Conservation (phyloP, 2,888 invertebrate genomes). For the Iphiclides podalirius region DNA sequence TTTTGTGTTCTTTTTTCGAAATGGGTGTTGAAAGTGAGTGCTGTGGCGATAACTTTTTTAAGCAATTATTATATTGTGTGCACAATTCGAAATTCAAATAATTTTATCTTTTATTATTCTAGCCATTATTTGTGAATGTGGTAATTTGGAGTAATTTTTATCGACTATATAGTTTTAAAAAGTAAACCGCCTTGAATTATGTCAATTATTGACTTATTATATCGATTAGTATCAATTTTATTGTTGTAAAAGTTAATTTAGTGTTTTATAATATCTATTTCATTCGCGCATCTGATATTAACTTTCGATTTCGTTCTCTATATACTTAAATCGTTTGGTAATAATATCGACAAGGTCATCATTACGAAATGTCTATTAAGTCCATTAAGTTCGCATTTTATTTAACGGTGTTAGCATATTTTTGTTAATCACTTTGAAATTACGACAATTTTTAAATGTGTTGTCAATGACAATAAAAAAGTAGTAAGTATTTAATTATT, state of each 20-base stretch:
- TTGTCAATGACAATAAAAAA: no score
- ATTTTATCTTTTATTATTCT: no score
- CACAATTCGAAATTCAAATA: no score
- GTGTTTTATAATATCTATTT: neutral
- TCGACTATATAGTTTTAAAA: neutral
- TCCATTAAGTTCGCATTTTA: neutral
- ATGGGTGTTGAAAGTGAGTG: conserved; percentile 50
- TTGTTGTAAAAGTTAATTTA: neutral
- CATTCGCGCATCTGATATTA: neutral
- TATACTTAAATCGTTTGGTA: neutral
- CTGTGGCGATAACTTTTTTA: neutral
- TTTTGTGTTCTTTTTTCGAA: conserved; percentile 18
- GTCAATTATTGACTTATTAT: neutral
- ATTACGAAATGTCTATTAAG: neutral
- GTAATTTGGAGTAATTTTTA: no score
- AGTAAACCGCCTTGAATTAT: conserved; percentile 1
- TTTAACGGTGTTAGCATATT: neutral
- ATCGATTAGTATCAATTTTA: neutral
- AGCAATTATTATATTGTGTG: neutral
- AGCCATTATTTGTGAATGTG: no score
- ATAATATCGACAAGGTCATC: neutral
- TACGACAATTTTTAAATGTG: neutral
- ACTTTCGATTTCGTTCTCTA: neutral
- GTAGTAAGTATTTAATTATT: no score
- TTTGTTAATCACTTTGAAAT: neutral